Percentiles rank a stretch among this genome's conserved stretches.
Evolutionary conservation across 53 echinoderm and acorn worm species (phyloP).

Genomic region (Crossaster papposus): DNA sequence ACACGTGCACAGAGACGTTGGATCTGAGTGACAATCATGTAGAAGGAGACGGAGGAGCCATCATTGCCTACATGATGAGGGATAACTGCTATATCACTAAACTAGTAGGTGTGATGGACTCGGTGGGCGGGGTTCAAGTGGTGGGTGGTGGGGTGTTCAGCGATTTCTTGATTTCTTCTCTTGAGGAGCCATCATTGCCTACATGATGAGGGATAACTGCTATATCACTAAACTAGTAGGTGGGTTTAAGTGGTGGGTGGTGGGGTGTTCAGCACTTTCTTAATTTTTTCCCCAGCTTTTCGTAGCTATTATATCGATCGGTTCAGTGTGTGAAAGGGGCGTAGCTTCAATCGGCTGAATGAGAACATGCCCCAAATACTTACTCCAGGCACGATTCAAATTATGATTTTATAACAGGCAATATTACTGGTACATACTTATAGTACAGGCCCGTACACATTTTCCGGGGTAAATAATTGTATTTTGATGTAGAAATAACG

Average conservation of each 20-base stretch:
- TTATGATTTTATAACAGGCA: too few species aligned
- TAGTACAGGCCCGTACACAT: too few species aligned
- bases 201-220: conserved; percentile 90
- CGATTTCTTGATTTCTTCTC: background rate
- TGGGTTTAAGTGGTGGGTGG: background rate
- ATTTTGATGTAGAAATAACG: too few species aligned
- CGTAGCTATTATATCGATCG: too few species aligned
- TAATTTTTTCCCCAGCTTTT: background rate
- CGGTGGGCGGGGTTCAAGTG: background rate
- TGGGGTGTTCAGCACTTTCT: background rate
- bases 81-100: conserved; percentile 82
- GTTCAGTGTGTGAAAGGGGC: too few species aligned
- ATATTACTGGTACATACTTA: too few species aligned
- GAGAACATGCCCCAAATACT: too few species aligned
- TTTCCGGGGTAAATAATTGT: too few species aligned
- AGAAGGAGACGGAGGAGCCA: conserved; percentile 71
- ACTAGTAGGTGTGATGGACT: conserved; percentile 59
- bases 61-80: conserved; percentile 88
- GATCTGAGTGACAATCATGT: conserved; percentile 87
- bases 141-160: background rate
- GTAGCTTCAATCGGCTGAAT: too few species aligned
- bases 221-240: conserved; percentile 81
- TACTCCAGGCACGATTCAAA: too few species aligned
- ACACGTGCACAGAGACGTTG: conserved; percentile 78
- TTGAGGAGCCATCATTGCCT: conserved; percentile 77